These are phyloP conservation scores for Tapera naevia DNA, from an alignment of 2,797 vertebrate species.

Conservation along the genomic window DNA sequence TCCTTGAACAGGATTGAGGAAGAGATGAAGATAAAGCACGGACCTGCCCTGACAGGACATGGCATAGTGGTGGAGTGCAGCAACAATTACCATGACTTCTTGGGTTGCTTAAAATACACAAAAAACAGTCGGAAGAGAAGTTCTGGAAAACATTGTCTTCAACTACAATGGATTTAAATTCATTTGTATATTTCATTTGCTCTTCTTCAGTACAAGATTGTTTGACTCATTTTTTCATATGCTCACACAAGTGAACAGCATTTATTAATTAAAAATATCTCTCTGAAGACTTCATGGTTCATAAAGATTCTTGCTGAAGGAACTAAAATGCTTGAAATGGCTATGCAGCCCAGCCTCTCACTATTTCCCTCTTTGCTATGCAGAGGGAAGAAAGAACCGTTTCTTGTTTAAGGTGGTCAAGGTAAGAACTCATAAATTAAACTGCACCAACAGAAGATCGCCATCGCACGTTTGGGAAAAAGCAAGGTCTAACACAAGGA, in stretches of 20 bases:
- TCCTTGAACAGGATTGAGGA: neutral
- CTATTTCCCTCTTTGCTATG: neutral
- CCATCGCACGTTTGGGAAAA: neutral
- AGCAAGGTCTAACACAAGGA: neutral
- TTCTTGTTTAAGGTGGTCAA: neutral
- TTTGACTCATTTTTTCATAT: neutral
- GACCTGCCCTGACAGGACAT: neutral
- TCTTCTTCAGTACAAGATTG: neutral
- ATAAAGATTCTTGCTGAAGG: neutral
- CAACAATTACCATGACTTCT: neutral
- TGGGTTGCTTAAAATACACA: neutral
- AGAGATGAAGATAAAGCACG: neutral
- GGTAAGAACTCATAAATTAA: neutral
- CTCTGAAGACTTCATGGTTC: neutral
- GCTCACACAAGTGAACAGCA: neutral
- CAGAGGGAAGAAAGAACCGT: neutral
- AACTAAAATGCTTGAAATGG: neutral
- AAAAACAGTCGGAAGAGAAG: neutral
- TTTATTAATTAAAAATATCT: neutral
- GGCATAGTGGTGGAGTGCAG: neutral
- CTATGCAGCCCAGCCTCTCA: neutral
- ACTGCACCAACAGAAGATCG: neutral
- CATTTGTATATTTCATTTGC: neutral
- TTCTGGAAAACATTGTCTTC: neutral
- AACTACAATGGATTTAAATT: neutral